Evolutionary conservation across 1,140 invertebrate species (phyloP).

Genomic region (Daktulosphaira vitifoliae): DNA sequence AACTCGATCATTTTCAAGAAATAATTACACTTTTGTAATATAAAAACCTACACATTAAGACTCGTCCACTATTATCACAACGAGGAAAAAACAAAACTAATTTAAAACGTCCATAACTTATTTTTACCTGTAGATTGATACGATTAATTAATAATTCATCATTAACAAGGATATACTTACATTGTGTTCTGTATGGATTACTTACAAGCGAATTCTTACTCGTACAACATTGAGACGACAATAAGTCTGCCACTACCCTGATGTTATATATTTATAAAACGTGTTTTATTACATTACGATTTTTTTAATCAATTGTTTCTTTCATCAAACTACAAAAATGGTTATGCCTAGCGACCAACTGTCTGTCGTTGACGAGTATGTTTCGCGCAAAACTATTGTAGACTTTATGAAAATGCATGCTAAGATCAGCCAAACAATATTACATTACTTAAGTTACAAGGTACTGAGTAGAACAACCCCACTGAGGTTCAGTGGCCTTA

Average conservation of each 20-base stretch:
- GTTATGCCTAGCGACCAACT: slow-evolving; percentile 25
- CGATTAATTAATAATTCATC: slow-evolving; percentile 30
- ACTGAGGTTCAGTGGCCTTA: too few species aligned
- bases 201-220: slow-evolving; percentile 10
- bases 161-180: slow-evolving; percentile 22
- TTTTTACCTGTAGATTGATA: too few species aligned
- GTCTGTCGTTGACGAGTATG: slow-evolving; percentile 20
- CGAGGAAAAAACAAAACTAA: too few species aligned
- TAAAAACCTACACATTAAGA: too few species aligned
- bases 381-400: neutral
- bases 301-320: neutral
- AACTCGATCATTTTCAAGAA: too few species aligned
- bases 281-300: slow-evolving; percentile 2
- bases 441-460: too few species aligned
- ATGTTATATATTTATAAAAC: slow-evolving; percentile 5
- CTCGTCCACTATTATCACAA: too few species aligned
- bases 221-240: slow-evolving; percentile 14
- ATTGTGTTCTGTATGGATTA: neutral
- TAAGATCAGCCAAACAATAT: too few species aligned
- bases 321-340: slow-evolving; percentile 10
- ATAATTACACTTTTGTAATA: too few species aligned
- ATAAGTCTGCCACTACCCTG: slow-evolving; percentile 6
- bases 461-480: too few species aligned
- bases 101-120: too few species aligned
- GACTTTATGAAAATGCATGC: too few species aligned